phyloP scores from a whole-genome alignment of 2,797 vertebrate species.

The Sebastes kiyomatsui region DNA sequence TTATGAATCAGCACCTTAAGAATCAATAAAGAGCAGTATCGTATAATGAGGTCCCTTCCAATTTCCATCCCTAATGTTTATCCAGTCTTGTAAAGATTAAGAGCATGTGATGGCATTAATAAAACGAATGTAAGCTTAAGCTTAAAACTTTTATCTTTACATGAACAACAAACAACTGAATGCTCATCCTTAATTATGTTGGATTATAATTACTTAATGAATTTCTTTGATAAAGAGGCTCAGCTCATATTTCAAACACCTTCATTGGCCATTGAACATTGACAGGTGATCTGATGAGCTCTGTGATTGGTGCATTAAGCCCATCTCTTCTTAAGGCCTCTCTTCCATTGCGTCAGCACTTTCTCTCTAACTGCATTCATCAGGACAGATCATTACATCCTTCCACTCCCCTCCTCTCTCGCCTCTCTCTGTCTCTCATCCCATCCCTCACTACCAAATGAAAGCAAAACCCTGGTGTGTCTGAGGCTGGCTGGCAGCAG shows the following conservation, averaged over 20 bases:
- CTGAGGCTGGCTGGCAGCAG: slow-evolving; percentile 65
- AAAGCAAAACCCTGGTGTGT: slow-evolving; percentile 78
- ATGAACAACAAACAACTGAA: slow-evolving; percentile 2
- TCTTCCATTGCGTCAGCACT: slow-evolving; percentile 74
- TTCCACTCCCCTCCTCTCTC: slow-evolving; percentile 60
- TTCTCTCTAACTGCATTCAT: slow-evolving; percentile 79
- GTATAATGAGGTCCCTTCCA: not conserved
- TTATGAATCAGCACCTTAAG: not conserved
- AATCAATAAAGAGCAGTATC: not conserved
- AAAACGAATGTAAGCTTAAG: not conserved
- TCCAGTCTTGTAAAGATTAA: not conserved
- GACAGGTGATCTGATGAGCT: slow-evolving; percentile 44
- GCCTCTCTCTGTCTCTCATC: slow-evolving; percentile 56
- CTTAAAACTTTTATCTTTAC: not conserved
- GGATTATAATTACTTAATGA: not conserved
- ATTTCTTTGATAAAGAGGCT: slow-evolving; percentile 1
- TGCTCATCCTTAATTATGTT: not conserved
- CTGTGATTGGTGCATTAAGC: slow-evolving; percentile 62
- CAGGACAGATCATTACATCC: slow-evolving; percentile 81
- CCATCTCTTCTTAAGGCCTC: slow-evolving; percentile 50
- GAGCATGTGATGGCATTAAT: not conserved
- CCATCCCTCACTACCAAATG: slow-evolving; percentile 70
- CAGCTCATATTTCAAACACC: slow-evolving; percentile 14
- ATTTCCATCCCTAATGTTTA: not conserved
- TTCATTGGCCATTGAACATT: slow-evolving; percentile 36